A percentile compares a stretch with the other conserved stretches of the same genome.
These are phyloP conservation scores for Smithornis capensis DNA, from an alignment of 2,113 vertebrate species.

Conservation along the genomic window DNA sequence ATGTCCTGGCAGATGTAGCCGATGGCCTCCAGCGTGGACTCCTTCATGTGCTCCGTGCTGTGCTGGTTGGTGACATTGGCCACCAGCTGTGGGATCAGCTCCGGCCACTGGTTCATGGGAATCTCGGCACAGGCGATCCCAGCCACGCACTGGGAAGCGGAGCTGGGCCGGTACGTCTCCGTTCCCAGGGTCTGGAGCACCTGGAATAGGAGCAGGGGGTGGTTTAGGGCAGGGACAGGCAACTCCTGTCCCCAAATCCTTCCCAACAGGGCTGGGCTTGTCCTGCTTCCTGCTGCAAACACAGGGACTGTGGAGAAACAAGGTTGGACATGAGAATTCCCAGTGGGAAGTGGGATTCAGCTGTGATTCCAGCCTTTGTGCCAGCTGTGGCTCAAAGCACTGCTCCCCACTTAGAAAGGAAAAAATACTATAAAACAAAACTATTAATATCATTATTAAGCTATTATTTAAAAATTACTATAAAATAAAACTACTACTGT, in stretches of 20 bases:
- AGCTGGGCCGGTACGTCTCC: slow-evolving; percentile 95
- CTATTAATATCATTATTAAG: background rate
- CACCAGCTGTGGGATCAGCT: slow-evolving; percentile 94
- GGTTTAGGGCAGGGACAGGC: background rate
- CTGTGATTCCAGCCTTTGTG: background rate
- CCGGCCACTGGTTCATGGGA: slow-evolving; percentile 95
- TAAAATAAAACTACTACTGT: background rate
- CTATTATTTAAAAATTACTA: background rate
- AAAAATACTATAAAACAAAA: background rate
- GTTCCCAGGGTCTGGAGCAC: slow-evolving; percentile 95
- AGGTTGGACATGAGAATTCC: background rate
- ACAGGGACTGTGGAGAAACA: too few relatives aligned
- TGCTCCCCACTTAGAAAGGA: background rate
- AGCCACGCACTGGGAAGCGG: slow-evolving; percentile 95
- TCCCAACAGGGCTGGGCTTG: background rate
- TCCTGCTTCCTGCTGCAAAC: background rate
- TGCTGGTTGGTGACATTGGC: slow-evolving; percentile 94
- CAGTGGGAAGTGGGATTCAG: background rate
- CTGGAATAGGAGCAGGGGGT: slow-evolving; percentile 51
- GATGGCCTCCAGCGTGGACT: slow-evolving; percentile 97
- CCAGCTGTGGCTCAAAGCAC: background rate
- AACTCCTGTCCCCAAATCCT: background rate
- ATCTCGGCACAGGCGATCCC: slow-evolving; percentile 98
- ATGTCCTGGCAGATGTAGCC: slow-evolving; percentile 99
- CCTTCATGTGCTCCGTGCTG: slow-evolving; percentile 99